Base-by-base conservation (phyloP, 1,140 invertebrate genomes). In the Macrobrachium nipponense region DNA sequence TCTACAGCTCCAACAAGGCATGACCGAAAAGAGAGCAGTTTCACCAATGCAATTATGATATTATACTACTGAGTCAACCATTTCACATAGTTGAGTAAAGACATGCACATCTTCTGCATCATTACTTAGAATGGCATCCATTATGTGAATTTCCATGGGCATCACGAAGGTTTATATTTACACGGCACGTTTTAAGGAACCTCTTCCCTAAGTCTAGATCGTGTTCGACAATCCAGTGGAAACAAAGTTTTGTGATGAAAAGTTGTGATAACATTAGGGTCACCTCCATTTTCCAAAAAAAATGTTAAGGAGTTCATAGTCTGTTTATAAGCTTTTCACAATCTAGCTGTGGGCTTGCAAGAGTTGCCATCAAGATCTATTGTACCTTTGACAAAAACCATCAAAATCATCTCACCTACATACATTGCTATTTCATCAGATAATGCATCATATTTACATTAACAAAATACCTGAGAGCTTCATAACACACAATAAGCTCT, bases 161-260 rank as follows among this genome's bases (percentile, higher is more conserved):
- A 64, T 87, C 85, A 59, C 79, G 77, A 12, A 80, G 70, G 72
- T 87, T 81, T 15, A 87, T 59, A 43, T 87, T 76, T 27, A 87
- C 85, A 76, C 85, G 76, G 58, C 59, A 81, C 7, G 85, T 82
- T 43, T 66, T 61, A 17, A 87, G 61, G 36, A 87, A 70, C 18
- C 79, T 43, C 23, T 80, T 87, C 18, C 79, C 72, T 5, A 87
- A 61, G 5, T 23, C 72, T 18, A 82, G 64, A 66, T 87, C 85
- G 60, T 87, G 85, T 81, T 87, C 85, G 11, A 61, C 61, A 27
- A 87, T 80, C 85, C 85, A 87, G 61, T 87, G 85, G 51, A 87
- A 87, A 87, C 15, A 87, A 73, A 58, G 85, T 76, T 66, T 87
- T 87, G 61, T 87, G 79, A 18, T 59, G 51, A 87, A 87, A 87